These are phyloP conservation scores for Heliocidaris tuberculata DNA, from an alignment of 35 echinoderm and acorn worm species.

Conservation along the genomic window DNA sequence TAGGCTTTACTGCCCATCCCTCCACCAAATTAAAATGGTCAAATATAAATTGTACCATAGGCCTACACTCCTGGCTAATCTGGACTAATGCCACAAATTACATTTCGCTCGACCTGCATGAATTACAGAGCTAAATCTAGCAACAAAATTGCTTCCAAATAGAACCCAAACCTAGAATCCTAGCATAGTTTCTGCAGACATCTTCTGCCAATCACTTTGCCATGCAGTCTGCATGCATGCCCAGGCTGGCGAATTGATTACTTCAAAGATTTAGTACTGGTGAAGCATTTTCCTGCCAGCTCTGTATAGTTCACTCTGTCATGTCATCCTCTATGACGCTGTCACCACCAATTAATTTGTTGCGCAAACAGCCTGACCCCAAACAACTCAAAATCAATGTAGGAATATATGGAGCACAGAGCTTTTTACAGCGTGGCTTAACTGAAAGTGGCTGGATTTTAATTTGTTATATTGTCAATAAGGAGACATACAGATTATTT, in stretches of 20 bases:
- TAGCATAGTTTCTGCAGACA: neutral
- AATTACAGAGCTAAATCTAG: neutral
- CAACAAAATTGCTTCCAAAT: neutral
- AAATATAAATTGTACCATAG: neutral
- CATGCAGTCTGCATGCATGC: neutral
- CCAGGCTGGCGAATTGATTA: neutral
- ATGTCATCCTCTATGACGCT: neutral
- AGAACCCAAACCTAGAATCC: conserved; percentile 15
- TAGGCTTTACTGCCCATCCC: neutral
- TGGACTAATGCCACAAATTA: neutral
- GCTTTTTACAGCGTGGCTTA: neutral
- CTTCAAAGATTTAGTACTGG: neutral
- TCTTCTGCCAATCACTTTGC: conserved; percentile 9
- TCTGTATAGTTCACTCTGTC: neutral
- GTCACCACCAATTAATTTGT: conserved; percentile 4
- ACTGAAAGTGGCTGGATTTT: neutral
- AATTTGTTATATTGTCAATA: neutral
- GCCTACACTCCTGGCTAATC: neutral
- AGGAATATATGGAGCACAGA: neutral
- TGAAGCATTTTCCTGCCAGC: neutral
- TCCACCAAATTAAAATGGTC: neutral
- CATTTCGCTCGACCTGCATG: neutral
- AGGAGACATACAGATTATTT: too few species aligned
- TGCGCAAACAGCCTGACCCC: neutral
- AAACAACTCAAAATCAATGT: neutral